Evolutionary conservation across 2,888 invertebrate genomes (phyloP).

Genomic region (Drosophila maculinotata): DNA sequence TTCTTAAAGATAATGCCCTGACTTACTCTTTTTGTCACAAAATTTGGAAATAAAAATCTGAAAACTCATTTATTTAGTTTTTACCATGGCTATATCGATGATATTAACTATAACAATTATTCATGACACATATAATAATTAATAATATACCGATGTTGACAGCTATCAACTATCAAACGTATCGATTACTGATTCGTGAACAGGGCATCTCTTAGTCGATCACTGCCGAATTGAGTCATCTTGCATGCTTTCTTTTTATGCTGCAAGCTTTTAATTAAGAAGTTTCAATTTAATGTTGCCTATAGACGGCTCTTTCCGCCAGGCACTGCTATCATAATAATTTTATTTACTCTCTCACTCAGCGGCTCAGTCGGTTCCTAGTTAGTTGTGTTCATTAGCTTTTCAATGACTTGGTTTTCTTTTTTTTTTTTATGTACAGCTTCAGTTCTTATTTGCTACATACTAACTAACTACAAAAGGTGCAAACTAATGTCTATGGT

Average conservation of each 20-base stretch:
- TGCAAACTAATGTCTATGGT: neutral
- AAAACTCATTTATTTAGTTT: too few relatives aligned
- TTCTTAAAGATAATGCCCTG: too few relatives aligned
- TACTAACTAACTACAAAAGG: neutral
- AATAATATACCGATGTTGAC: neutral
- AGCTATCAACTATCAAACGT: neutral
- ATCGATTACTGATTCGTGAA: too few relatives aligned
- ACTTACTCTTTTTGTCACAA: too few relatives aligned
- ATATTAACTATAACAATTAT: too few relatives aligned
- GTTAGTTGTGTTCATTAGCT: constrained; percentile 1
- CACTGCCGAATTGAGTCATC: neutral
- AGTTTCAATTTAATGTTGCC: constrained; percentile 64
- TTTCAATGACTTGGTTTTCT: constrained; percentile 27
- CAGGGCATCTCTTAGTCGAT: constrained; percentile 7
- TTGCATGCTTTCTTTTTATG: constrained; percentile 28
- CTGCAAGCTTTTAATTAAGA: constrained; percentile 76
- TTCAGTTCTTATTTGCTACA: neutral
- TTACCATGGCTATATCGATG: too few relatives aligned
- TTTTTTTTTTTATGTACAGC: neutral
- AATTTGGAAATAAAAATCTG: too few relatives aligned
- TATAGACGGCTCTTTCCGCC: constrained; percentile 51
- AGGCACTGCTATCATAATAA: constrained; percentile 59
- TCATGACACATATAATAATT: too few relatives aligned
- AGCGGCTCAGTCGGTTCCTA: constrained; percentile 13
- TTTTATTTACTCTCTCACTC: constrained; percentile 68